Base-by-base conservation (phyloP, 1,140 invertebrate genomes). In the Helicoverpa armigera region DNA sequence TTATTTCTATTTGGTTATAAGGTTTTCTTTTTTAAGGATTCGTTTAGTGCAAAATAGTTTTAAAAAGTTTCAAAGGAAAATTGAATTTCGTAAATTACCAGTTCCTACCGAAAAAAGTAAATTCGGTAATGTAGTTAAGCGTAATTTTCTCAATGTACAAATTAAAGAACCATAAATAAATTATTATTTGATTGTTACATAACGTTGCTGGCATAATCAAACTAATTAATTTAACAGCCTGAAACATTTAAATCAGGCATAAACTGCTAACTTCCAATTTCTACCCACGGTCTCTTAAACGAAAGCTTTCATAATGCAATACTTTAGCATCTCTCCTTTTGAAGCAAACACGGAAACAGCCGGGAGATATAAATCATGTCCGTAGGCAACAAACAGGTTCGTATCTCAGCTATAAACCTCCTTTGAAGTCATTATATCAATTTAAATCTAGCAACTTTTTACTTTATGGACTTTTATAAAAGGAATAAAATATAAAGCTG, bases 391-490 rank as follows among this genome's bases (percentile, higher is more conserved):
- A 73, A 73, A 73, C 70, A 35, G 51, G 70, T 54, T 73, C 9
- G 13, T 67, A 67, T 14, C 51, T 73, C n/a, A 29, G 3, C 13
- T 58, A 18, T 43, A 73, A 73, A 73, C 70, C 70, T 73, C 70
- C 56, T 79, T 60, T n/a, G 48, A 79, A 58, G 31, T 23, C 75
- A 51, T 67, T 67, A 67, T 50, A 78, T 43, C 53, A 60, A 79
- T 56, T 79, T 48, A 79, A 54, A 56, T 69, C 51, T 29, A 69
- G 54, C 31, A 16, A 72, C 43, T 79, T 61, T 70, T 79, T 72
- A 60, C 77, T 58, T 35, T 51, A 70, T 69, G 10, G 12, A 18
- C 23, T 13, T 69, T 16, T 23, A 67, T 67, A 13, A 58, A 69
- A 54, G 35, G 31, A 65, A 65, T 16, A 29, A 60, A 60, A 60